Percentiles rank a stretch among this genome's conserved stretches.
Conservation (phyloP, 2,113 vertebrate species). For the Geococcyx californianus region DNA sequence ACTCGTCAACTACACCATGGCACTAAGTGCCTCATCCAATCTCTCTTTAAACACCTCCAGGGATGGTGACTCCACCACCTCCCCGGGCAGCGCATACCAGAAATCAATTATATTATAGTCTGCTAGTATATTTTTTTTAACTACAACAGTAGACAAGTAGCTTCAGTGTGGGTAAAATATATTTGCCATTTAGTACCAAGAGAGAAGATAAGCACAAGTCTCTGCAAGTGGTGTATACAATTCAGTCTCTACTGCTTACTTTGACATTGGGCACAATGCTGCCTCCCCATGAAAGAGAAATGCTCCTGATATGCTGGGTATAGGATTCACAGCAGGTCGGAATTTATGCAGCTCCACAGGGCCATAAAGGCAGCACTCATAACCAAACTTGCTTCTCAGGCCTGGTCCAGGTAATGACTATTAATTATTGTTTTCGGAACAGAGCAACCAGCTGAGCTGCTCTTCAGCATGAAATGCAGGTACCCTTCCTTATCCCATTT, state of each 20-base stretch:
- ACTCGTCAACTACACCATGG: too few relatives aligned
- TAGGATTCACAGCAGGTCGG: background rate
- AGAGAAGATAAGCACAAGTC: background rate
- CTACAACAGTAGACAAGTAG: too few relatives aligned
- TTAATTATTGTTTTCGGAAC: background rate
- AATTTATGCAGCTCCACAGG: background rate
- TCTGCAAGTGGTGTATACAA: background rate
- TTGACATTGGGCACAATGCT: background rate
- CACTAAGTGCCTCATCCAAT: too few relatives aligned
- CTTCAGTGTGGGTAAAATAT: background rate
- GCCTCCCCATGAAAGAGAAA: background rate
- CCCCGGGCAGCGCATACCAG: too few relatives aligned
- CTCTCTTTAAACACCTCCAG: too few relatives aligned
- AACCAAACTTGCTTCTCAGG: background rate
- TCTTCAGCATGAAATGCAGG: background rate
- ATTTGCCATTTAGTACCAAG: background rate
- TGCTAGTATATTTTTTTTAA: too few relatives aligned
- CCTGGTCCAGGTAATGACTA: background rate
- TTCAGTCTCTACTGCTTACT: background rate
- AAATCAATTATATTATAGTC: too few relatives aligned
- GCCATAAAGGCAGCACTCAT: background rate
- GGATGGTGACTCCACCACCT: too few relatives aligned
- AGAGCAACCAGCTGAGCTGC: background rate
- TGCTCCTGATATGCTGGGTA: background rate
- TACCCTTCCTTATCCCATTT: background rate